Conservation (phyloP, 2,888 invertebrate genomes). For the Bombylius discolor region DNA sequence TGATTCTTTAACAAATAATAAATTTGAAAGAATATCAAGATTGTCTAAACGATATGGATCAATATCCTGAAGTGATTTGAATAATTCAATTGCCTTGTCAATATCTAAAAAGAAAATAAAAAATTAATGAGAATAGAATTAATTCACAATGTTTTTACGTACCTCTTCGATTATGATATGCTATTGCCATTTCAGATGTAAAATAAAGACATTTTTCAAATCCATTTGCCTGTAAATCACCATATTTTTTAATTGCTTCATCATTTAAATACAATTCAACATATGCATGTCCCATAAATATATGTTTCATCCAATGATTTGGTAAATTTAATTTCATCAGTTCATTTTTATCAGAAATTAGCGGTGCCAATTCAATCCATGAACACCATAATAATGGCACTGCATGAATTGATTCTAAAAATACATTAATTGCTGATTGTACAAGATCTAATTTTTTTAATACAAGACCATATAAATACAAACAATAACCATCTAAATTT, state of each 20-base stretch:
- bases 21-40: slow-evolving; percentile 92
- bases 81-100: slow-evolving; percentile 73
- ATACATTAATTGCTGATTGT: slow-evolving; percentile 61
- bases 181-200: slow-evolving; percentile 82
- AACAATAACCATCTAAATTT: slow-evolving; percentile 72
- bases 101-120: slow-evolving; percentile 49
- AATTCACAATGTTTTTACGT: neutral
- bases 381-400: slow-evolving; percentile 89
- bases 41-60: slow-evolving; percentile 93
- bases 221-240: slow-evolving; percentile 60
- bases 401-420: slow-evolving; percentile 63
- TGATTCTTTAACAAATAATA: slow-evolving; percentile 87
- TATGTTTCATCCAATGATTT: slow-evolving; percentile 87
- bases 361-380: slow-evolving; percentile 80
- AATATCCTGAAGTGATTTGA: slow-evolving; percentile 64
- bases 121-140: neutral
- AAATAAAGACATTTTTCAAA: slow-evolving; percentile 82
- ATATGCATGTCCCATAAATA: slow-evolving; percentile 82
- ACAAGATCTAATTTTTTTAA: slow-evolving; percentile 73
- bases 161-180: slow-evolving; percentile 86
- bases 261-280: slow-evolving; percentile 81
- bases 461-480: slow-evolving; percentile 84
- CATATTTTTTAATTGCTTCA: slow-evolving; percentile 75
- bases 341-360: slow-evolving; percentile 72
- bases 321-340: slow-evolving; percentile 54